Evolutionary conservation across 2,888 invertebrate genomes (phyloP).

Genomic region (Pogonocherus hispidulus): DNA sequence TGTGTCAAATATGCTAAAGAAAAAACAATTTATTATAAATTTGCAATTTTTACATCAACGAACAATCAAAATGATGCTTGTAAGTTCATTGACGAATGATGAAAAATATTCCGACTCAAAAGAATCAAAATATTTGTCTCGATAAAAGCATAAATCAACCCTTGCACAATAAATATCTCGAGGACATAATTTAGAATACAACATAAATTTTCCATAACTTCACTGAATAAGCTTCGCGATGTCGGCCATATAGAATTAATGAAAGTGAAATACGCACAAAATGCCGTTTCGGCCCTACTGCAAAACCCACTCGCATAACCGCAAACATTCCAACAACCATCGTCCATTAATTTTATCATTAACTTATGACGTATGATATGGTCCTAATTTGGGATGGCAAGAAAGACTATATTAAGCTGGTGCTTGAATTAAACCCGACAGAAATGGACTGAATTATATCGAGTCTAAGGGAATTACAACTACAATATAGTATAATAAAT

Average conservation of each 20-base stretch:
- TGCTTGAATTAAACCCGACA: conserved; percentile 15
- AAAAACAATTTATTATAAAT: not conserved
- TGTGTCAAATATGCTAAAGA: not conserved
- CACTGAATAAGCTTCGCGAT: conserved; percentile 10
- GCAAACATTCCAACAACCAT: conserved; percentile 18
- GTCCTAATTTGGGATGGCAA: conserved; percentile 23
- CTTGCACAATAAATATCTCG: not conserved
- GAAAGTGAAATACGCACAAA: conserved; percentile 26
- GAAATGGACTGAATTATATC: conserved; percentile 13
- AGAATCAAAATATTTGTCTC: not conserved
- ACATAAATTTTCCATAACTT: conserved; percentile 25
- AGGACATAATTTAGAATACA: not conserved
- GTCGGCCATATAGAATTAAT: conserved; percentile 24
- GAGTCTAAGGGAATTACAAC: conserved; percentile 25
- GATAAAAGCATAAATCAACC: not conserved
- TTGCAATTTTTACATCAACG: not conserved
- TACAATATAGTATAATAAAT: conserved; percentile 29
- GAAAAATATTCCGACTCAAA: too few species aligned
- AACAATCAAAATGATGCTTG: not conserved
- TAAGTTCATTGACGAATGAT: not conserved
- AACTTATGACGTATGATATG: conserved; percentile 25
- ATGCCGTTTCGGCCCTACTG: conserved; percentile 10
- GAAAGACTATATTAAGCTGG: conserved; percentile 24
- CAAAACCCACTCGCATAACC: conserved; percentile 18
- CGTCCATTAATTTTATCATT: conserved; percentile 25